Evolutionary conservation across 2,113 vertebrate genomes (phyloP).

Genomic region (Xenopus borealis): DNA sequence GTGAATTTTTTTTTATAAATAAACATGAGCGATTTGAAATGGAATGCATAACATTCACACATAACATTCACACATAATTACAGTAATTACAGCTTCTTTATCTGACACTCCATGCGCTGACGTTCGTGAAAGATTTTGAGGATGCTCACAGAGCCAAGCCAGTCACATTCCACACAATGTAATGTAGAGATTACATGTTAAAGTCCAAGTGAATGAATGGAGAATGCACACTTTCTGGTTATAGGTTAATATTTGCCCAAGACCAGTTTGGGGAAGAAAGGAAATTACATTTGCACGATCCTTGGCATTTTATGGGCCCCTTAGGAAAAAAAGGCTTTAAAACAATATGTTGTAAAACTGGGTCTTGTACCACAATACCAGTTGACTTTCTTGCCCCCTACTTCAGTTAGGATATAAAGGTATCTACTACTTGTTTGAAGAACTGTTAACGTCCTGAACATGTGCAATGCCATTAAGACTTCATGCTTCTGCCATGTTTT

Average conservation of each 20-base stretch:
- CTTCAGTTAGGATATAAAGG: too few relatives aligned
- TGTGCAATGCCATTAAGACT: too few relatives aligned
- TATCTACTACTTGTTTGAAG: too few relatives aligned
- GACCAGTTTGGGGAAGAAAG: too few relatives aligned
- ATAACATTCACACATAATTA: constrained; percentile 22
- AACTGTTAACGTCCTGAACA: too few relatives aligned
- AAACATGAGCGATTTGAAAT: constrained; percentile 1
- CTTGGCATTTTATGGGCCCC: too few relatives aligned
- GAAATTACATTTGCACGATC: too few relatives aligned
- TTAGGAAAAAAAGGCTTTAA: too few relatives aligned
- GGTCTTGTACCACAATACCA: too few relatives aligned
- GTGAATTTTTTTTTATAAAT: constrained; percentile 5
- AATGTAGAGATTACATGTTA: neutral
- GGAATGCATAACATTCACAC: constrained; percentile 1
- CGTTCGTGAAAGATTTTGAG: neutral
- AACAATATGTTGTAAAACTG: too few relatives aligned
- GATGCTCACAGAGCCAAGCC: neutral
- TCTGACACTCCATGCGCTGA: constrained; percentile 1
- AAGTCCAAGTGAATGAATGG: neutral
- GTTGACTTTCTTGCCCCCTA: too few relatives aligned
- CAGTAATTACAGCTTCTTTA: constrained; percentile 4
- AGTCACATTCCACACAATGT: neutral
- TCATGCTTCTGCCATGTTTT: too few relatives aligned
- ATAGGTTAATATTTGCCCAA: neutral
- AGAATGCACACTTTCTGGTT: neutral